Percentiles rank a stretch among this genome's conserved stretches.
Conservation (phyloP, 2,113 vertebrate genomes). For the Bubo bubo region DNA sequence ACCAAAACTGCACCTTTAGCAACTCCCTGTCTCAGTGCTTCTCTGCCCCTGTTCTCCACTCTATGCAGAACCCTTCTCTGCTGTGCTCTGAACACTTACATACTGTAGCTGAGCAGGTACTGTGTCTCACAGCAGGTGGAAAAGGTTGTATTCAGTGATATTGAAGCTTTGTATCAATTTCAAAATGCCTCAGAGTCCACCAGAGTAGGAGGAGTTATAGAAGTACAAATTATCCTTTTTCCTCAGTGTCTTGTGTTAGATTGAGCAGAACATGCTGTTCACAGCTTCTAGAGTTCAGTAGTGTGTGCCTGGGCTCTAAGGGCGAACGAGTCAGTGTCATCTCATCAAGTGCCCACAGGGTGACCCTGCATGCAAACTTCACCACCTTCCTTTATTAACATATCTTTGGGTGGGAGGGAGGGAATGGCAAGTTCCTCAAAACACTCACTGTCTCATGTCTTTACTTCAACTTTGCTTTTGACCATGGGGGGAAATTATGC, state of each 20-base stretch:
- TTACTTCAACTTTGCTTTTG: background rate
- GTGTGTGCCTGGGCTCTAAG: background rate
- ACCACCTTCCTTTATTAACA: accelerated
- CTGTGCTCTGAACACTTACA: background rate
- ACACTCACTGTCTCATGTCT: background rate
- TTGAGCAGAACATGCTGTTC: background rate
- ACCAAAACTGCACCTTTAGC: background rate
- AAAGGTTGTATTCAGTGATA: background rate
- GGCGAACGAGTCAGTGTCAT: background rate
- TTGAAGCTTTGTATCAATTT: background rate
- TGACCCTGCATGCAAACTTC: background rate
- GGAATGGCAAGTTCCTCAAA: background rate
- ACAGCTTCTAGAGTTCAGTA: background rate
- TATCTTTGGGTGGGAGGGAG: background rate
- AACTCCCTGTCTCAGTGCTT: background rate
- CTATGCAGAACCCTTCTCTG: background rate
- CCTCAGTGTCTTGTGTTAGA: background rate
- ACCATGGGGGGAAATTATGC: background rate
- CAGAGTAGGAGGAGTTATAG: background rate
- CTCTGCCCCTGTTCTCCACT: background rate
- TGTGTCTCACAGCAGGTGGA: background rate
- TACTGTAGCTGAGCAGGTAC: background rate
- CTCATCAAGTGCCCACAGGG: accelerated
- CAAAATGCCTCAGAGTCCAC: background rate
- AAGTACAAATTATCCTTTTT: background rate